Percentiles rank a stretch among this genome's conserved stretches.
phyloP scores from a whole-genome alignment of 2,888 invertebrate genomes.

The Polietes domitor region DNA sequence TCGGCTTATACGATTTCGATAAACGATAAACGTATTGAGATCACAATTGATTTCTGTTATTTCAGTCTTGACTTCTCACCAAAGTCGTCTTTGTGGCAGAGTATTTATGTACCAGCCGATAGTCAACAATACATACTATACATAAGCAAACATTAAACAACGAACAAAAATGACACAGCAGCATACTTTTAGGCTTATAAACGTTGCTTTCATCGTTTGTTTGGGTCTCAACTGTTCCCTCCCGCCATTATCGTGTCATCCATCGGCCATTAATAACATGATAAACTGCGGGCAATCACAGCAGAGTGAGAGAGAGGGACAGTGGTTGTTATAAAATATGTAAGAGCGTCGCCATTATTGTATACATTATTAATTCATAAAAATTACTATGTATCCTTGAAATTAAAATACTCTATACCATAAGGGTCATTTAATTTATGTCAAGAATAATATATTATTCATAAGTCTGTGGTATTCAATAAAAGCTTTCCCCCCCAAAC shows the following conservation, averaged over 20 bases:
- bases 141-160: constrained; percentile 2
- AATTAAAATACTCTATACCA: constrained; percentile 52
- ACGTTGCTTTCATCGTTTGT: background rate
- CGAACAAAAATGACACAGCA: background rate
- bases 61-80: background rate
- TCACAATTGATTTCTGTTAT: background rate
- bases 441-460: constrained; percentile 63
- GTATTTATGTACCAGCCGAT: background rate
- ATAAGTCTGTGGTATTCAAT: constrained; percentile 55
- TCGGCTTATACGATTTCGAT: background rate
- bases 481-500: constrained; percentile 34
- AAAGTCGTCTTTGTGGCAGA: background rate
- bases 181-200: constrained; percentile 30
- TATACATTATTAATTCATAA: constrained; percentile 56
- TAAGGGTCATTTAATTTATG: constrained; percentile 64
- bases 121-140: background rate
- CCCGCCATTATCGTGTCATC: background rate
- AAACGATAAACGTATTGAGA: background rate
- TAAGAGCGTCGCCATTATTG: constrained; percentile 57
- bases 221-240: background rate
- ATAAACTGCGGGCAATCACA: constrained; percentile 13
- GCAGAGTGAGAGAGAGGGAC: background rate
- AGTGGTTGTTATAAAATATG: constrained; percentile 49
- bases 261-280: constrained; percentile 6
- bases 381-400: constrained; percentile 59